Base-by-base conservation (phyloP, 2,888 invertebrate species). In the Drosophila meridiana region DNA sequence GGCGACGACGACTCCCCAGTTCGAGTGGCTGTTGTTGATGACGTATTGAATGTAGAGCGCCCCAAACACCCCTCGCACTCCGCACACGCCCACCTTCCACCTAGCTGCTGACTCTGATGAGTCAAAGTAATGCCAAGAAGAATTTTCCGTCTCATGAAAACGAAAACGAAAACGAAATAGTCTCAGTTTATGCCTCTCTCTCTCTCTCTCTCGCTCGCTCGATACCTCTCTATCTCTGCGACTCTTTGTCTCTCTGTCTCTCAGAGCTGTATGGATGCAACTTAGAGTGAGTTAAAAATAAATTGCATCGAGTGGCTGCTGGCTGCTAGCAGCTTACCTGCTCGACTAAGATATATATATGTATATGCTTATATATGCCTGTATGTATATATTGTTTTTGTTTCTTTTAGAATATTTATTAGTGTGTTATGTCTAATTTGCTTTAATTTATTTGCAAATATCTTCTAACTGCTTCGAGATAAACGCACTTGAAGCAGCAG, bases 361-460 rank as follows among this genome's bases (percentile, higher is more conserved):
- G 11, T 62, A 45, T 58, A 53, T 53, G 30, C 34, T 13, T 34
- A 45, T 8, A 59, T 62, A 4, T 69, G 42, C 30, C 42, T 68
- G 69, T n/a, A 1, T 43, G 4, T 59, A 60, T 57, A 32, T 67
- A 34, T 45, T 53, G 50, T 63, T 68, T 73, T 68, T 68, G 32
- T 64, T 45, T 13, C 8, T 38, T 60, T 60, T 58, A 40, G 48
- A 50, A 57, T 76, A 83, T 84, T 76, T 78, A 74, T 76, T 78
- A 78, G 82, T 83, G 64, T 83, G 80, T 66, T 90, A 74, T 88
- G 83, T 88, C 68, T 74, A 86, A 79, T 86, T 81, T 79, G 52
- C 58, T 52, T 73, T 74, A 75, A 76, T 73, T 78, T 77, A 83
- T 88, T 76, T 67, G 76, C 65, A 70, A 77, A 76, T 76, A 75